A percentile compares a stretch with the other conserved stretches of the same genome.
phyloP scores from a whole-genome alignment of 2,888 invertebrate genomes.

The Drosophila merina region DNA sequence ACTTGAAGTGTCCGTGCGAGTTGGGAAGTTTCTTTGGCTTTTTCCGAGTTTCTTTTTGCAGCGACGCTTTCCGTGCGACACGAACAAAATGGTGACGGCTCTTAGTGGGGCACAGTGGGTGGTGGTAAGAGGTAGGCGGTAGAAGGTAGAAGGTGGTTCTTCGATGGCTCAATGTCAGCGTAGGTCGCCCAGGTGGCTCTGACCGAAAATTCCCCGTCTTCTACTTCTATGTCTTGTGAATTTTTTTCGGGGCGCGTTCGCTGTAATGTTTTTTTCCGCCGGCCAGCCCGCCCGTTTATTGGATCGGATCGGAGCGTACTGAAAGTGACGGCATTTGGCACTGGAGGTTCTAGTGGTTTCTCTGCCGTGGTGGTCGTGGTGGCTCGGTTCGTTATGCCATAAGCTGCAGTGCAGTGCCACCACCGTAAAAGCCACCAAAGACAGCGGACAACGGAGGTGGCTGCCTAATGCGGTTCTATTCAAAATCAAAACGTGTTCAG shows the following conservation, averaged over 20 bases:
- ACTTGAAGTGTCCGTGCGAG: slow-evolving; percentile 58
- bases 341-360: slow-evolving; percentile 2
- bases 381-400: slow-evolving; percentile 67
- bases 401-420: slow-evolving; percentile 48
- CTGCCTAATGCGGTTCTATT: slow-evolving; percentile 71
- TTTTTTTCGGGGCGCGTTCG: slow-evolving; percentile 24
- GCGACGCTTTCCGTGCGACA: slow-evolving; percentile 62
- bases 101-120: slow-evolving; percentile 17
- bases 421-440: neutral
- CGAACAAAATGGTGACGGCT: slow-evolving; percentile 49
- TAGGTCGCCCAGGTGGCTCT: slow-evolving; percentile 54
- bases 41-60: slow-evolving; percentile 14
- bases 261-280: slow-evolving; percentile 6
- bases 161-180: slow-evolving; percentile 64
- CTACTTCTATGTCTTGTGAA: neutral
- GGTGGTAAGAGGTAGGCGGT: slow-evolving; percentile 1
- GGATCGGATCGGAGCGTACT: slow-evolving; percentile 57
- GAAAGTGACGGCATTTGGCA: slow-evolving; percentile 63
- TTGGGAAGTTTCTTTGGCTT: slow-evolving; percentile 39
- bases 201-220: neutral
- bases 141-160: neutral
- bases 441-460: neutral
- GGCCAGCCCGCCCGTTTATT: slow-evolving; percentile 24
- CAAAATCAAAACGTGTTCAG: slow-evolving; percentile 76
- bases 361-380: slow-evolving; percentile 9